Conservation (phyloP, 2,888 invertebrate species). For the Salticus scenicus region DNA sequence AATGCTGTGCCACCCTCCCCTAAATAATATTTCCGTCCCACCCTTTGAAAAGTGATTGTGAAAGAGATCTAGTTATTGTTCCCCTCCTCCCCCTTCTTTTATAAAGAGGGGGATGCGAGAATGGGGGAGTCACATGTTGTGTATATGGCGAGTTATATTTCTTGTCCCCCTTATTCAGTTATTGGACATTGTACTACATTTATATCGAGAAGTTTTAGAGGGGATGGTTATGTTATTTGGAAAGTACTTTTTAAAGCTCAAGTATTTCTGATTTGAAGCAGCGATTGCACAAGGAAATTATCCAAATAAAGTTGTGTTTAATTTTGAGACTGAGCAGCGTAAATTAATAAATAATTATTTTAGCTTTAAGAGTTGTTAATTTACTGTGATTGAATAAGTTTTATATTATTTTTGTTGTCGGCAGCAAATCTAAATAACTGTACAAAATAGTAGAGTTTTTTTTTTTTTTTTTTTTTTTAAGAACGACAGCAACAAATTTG, state of each 20-base stretch:
- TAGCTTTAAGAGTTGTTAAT: too few relatives aligned
- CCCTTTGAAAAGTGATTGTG: constrained; percentile 14
- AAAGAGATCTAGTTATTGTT: constrained; percentile 36
- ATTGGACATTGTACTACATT: constrained; percentile 1
- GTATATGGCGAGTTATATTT: neutral
- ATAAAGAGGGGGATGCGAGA: neutral
- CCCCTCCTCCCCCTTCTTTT: neutral
- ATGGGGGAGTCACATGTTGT: neutral
- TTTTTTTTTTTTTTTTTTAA: too few relatives aligned
- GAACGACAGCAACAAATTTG: too few relatives aligned
- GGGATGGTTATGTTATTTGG: neutral
- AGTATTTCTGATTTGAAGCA: too few relatives aligned
- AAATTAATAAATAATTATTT: too few relatives aligned
- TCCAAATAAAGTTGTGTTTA: too few relatives aligned
- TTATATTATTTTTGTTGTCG: too few relatives aligned
- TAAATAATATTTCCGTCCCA: constrained; percentile 28
- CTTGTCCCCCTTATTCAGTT: neutral
- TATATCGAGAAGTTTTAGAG: neutral
- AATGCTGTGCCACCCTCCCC: constrained; percentile 34
- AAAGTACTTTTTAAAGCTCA: neutral
- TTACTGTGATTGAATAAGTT: too few relatives aligned
- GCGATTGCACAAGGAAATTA: too few relatives aligned
- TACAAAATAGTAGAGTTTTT: too few relatives aligned
- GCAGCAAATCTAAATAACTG: too few relatives aligned
- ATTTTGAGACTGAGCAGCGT: too few relatives aligned